Evolutionary conservation across 2,113 vertebrate species (phyloP).

Genomic region (Dipodomys stephensi): DNA sequence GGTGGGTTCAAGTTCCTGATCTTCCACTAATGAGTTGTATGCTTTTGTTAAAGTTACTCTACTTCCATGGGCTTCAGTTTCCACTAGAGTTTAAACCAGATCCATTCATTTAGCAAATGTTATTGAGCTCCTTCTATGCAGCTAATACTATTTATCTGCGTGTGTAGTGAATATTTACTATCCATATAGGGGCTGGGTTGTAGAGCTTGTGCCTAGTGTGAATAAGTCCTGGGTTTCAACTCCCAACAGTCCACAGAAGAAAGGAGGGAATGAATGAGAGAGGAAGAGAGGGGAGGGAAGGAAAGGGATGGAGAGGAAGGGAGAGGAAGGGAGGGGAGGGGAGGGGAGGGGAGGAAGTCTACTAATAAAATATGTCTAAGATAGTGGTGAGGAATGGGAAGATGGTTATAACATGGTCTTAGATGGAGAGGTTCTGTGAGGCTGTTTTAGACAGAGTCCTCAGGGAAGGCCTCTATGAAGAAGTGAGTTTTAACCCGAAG

Average conservation of each 20-base stretch:
- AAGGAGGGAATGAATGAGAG: too few species aligned
- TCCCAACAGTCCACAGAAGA: too few species aligned
- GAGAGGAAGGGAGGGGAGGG: too few species aligned
- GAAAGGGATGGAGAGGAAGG: background rate
- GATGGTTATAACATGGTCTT: background rate
- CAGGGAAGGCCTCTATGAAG: background rate
- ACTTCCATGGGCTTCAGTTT: conserved; percentile 3
- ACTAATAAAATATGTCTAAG: background rate
- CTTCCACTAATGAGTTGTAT: background rate
- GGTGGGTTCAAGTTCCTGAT: background rate
- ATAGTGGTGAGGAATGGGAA: background rate
- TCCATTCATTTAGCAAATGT: background rate
- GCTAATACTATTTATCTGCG: background rate
- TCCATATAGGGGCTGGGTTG: background rate
- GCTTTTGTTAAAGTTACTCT: background rate
- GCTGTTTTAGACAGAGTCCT: background rate
- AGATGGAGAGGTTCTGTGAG: background rate
- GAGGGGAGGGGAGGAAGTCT: too few species aligned
- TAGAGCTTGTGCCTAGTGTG: too few species aligned
- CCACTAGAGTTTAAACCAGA: background rate
- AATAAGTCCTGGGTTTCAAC: too few species aligned
- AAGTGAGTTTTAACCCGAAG: background rate
- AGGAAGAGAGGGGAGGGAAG: too few species aligned
- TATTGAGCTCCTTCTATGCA: background rate
- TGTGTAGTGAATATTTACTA: background rate